Evolutionary conservation across 2,888 invertebrate species (phyloP).

Genomic region (Lithophane ornitopus): DNA sequence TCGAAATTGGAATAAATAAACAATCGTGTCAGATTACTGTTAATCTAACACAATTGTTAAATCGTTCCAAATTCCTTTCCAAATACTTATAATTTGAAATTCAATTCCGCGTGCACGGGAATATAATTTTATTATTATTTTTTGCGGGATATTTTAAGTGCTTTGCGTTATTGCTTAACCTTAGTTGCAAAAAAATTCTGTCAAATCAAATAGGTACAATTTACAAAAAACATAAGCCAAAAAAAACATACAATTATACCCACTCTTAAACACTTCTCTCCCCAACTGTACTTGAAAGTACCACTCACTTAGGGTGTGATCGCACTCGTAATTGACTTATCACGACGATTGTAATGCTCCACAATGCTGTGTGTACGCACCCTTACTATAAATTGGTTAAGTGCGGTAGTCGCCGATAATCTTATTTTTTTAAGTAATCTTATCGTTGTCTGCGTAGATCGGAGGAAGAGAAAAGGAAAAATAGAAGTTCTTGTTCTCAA

Average conservation of each 20-base stretch:
- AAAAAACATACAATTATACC: neutral
- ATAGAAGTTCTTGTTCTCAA: neutral
- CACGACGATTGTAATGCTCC: constrained; percentile 79
- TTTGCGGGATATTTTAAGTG: too few species aligned
- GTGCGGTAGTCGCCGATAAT: constrained; percentile 78
- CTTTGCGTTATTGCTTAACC: too few species aligned
- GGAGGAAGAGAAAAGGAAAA: neutral
- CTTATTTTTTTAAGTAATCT: constrained; percentile 68
- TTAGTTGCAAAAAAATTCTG: too few species aligned
- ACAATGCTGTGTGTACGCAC: constrained; percentile 72
- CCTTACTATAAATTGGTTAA: constrained; percentile 80
- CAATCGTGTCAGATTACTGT: too few species aligned
- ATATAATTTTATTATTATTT: too few species aligned
- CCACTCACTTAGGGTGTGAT: constrained; percentile 82
- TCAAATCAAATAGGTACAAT: too few species aligned
- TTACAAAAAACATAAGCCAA: too few species aligned
- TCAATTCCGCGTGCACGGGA: too few species aligned
- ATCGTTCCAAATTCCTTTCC: too few species aligned
- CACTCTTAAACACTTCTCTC: constrained; percentile 58
- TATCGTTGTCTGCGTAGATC: constrained; percentile 32
- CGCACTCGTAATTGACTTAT: constrained; percentile 88
- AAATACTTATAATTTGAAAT: too few species aligned
- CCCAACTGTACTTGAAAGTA: constrained; percentile 68
- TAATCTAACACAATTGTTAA: too few species aligned
- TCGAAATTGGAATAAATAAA: too few species aligned